Conservation (phyloP, 2,113 vertebrate genomes). For the Sander lucioperca region DNA sequence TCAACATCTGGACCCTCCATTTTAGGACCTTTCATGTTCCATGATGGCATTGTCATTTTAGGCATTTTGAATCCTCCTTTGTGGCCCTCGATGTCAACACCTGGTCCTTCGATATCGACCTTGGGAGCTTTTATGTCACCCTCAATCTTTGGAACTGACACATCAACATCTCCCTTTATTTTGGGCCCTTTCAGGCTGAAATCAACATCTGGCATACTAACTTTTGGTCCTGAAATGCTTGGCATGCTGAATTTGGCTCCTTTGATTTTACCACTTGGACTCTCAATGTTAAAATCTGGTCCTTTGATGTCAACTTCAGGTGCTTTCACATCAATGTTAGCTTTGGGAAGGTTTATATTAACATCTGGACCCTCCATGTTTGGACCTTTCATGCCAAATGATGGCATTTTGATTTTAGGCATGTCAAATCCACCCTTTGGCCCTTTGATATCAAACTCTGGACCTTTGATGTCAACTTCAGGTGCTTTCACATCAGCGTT, state of each 20-base stretch:
- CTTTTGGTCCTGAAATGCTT: not conserved
- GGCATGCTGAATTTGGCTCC: slow-evolving; percentile 72
- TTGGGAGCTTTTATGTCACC: slow-evolving; percentile 45
- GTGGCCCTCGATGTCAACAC: no score
- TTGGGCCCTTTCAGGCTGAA: not conserved
- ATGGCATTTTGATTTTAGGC: slow-evolving; percentile 43
- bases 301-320: not conserved
- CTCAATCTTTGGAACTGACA: slow-evolving; percentile 52
- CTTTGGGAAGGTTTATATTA: not conserved
- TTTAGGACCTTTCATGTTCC: no score
- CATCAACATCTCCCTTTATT: slow-evolving; percentile 4
- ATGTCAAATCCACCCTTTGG: no score
- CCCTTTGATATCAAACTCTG: no score
- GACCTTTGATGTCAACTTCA: no score
- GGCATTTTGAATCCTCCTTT: no score
- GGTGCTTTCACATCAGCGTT: no score
- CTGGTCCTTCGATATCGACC: no score
- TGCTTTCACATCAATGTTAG: not conserved
- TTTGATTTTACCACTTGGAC: slow-evolving; percentile 26
- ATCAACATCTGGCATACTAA: not conserved
- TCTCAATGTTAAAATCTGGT: not conserved
- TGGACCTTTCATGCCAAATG: slow-evolving; percentile 33
- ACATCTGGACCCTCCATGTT: slow-evolving; percentile 12
- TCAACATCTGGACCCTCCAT: no score
- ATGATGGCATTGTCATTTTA: no score